These are phyloP conservation scores for Turritopsis dohrnii DNA, from an alignment of 30 jellyfish, hydroid and myxozoan genomes.

Conservation along the genomic window DNA sequence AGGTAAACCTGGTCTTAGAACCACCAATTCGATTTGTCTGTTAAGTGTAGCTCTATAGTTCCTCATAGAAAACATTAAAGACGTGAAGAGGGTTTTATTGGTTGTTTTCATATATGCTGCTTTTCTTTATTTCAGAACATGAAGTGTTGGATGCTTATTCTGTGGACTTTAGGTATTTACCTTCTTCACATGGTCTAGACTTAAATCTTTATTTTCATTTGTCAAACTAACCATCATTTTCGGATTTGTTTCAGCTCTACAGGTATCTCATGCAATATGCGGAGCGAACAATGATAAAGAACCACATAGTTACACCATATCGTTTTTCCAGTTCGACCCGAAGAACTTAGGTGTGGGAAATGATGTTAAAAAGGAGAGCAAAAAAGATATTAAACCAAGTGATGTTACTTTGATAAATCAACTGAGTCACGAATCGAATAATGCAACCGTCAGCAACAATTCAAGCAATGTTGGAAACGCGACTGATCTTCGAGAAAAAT, in stretches of 20 bases:
- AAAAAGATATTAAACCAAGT: slow-evolving; percentile 30
- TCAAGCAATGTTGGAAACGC: background rate
- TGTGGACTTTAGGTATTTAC: background rate
- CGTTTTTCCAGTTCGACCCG: slow-evolving; percentile 42
- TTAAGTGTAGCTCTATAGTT: no score
- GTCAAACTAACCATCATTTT: no score
- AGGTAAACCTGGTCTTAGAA: no score
- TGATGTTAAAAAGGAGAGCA: slow-evolving; percentile 25
- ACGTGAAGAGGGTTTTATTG: no score
- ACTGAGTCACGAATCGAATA: background rate
- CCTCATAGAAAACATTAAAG: no score
- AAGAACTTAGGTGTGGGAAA: slow-evolving; percentile 10
- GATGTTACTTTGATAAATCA: background rate
- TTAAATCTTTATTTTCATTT: no score
- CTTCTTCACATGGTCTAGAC: no score
- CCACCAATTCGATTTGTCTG: no score
- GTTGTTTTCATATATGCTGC: no score
- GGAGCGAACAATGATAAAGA: slow-evolving; percentile 8
- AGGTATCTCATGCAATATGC: background rate
- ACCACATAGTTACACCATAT: slow-evolving; percentile 45
- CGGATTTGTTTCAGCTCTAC: background rate
- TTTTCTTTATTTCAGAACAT: background rate
- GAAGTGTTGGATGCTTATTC: background rate
- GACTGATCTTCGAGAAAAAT: background rate
- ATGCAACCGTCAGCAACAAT: background rate